phyloP scores from a whole-genome alignment of 2,797 vertebrate genomes.

The Enteromius viviparus region DNA sequence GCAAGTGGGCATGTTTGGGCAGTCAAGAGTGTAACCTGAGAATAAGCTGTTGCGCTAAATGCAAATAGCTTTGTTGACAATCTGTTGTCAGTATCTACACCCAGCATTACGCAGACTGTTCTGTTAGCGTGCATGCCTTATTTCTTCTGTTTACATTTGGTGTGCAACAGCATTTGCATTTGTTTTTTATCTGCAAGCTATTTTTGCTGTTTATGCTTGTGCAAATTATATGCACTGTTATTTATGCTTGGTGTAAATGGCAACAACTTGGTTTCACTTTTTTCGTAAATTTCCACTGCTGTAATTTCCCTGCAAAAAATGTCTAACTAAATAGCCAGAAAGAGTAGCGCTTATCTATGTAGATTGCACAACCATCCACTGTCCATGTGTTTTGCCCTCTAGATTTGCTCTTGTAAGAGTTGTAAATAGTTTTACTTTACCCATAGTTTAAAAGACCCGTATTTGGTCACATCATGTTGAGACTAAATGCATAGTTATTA shows the following conservation, averaged over 20 bases:
- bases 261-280: neutral
- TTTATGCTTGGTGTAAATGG: neutral
- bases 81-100: neutral
- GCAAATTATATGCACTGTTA: neutral
- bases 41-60: neutral
- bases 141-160: neutral
- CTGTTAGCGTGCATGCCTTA: neutral
- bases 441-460: neutral
- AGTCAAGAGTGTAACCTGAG: neutral
- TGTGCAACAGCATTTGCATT: neutral
- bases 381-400: neutral
- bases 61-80: conserved; percentile 5
- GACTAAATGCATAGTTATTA: neutral
- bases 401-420: neutral
- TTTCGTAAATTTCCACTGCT: neutral
- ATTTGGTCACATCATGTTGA: neutral
- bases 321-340: neutral
- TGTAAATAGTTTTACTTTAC: neutral
- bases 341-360: neutral
- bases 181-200: neutral
- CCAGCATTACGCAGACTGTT: neutral
- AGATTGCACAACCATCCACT: neutral
- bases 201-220: neutral
- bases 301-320: neutral
- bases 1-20: conserved; percentile 8